Conservation (phyloP, 2,888 invertebrate species). For the Tipula lateralis region DNA sequence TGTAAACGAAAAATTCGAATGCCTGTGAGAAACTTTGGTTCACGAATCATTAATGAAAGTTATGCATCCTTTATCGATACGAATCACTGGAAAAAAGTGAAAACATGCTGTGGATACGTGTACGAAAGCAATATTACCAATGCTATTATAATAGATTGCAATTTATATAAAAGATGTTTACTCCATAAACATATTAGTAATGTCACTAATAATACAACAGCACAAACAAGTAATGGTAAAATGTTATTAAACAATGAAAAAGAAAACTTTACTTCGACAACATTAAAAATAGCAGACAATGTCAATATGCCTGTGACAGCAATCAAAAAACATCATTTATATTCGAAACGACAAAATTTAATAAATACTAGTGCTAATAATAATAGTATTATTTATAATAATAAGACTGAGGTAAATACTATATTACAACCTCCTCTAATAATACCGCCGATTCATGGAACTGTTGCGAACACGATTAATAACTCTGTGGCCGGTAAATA, state of each 20-base stretch:
- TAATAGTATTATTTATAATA: conserved; percentile 37
- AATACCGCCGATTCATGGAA: not conserved
- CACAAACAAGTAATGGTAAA: conserved; percentile 20
- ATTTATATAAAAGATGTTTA: conserved; percentile 43
- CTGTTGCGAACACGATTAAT: not conserved
- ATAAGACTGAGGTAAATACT: conserved; percentile 36
- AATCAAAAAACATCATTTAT: conserved; percentile 49
- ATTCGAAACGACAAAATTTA: conserved; percentile 43
- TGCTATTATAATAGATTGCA: conserved; percentile 43
- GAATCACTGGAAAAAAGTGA: conserved; percentile 41
- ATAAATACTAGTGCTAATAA: conserved; percentile 41
- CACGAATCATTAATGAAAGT: conserved; percentile 36
- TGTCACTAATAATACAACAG: not conserved
- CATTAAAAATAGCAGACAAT: not conserved
- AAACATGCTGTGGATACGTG: conserved; percentile 45
- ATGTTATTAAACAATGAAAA: not conserved
- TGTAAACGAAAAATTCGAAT: conserved; percentile 40
- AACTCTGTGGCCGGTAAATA: conserved; percentile 34
- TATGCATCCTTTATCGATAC: conserved; percentile 42
- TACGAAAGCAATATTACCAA: conserved; percentile 40
- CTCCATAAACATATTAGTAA: conserved; percentile 38
- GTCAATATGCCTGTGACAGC: conserved; percentile 38
- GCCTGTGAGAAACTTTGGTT: conserved; percentile 42
- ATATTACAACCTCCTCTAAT: conserved; percentile 2
- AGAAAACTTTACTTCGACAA: conserved; percentile 3